Evolutionary conservation across 2,113 vertebrate genomes (phyloP), one percentile per base, ranked within the genome.

Genomic region (Platichthys stellatus): DNA sequence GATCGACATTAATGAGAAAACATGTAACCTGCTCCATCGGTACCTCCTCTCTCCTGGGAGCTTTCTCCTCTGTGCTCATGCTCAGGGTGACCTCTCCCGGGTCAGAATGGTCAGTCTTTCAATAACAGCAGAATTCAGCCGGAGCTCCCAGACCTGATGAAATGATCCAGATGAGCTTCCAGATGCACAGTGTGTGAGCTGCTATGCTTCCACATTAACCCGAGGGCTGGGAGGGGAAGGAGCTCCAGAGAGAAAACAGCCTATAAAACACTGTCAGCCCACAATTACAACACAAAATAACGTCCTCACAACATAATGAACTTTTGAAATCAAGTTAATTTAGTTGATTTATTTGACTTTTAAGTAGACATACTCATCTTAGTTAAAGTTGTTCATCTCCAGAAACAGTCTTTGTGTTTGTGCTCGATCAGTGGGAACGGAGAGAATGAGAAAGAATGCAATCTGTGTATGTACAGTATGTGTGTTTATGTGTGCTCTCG

Each of bases 151-250:
- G 75, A 38, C 57, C 78, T 8, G 7, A 51, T 78, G 74, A 73
- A 81, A 71, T 65, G 61, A 82, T 70, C 69, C 81, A 88, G 78
- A 81, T 79, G 60, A 63, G 26, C 53, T 69, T n/a, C 51, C 28
- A 18, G 57, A 65, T 81, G 81, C 23, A 10, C 14, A 24, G 61
- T 72, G 23, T 23, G 56, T 38, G 56, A 59, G 24, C 47, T 59
- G 56, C 35, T 12, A 20, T 38, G 67, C 67, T 62, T 54, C 64
- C 12, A 40, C 69, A 56, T 20, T 72, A 21, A 76, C 76, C 76
- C 15, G 35, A 80, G 72, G 75, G 60, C 61, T 62, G 35, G 81
- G 66, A 68, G 43, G 66, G 72, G 65, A 49, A 9, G 45, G 11
- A 54, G 57, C 49, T 49, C 53, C 13, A 57, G 18, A 12, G 57